Conservation (phyloP, 2,113 vertebrate genomes). For the Coreoperca whiteheadi region DNA sequence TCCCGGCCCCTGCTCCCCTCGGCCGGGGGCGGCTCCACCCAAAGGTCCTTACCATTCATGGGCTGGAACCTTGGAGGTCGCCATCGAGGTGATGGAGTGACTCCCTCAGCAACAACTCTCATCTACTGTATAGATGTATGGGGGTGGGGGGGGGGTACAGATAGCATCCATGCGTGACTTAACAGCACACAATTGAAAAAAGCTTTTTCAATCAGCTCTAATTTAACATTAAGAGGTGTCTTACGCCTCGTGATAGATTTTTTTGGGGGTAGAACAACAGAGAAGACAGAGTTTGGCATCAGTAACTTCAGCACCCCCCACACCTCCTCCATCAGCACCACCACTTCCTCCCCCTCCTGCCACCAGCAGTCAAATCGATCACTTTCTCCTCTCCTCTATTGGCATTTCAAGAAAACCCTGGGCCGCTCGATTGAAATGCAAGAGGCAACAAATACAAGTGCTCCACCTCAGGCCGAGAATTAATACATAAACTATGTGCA, state of each 20-base stretch:
- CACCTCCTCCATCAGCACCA: not conserved
- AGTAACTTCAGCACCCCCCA: not conserved
- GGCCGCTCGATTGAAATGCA: constrained; percentile 46
- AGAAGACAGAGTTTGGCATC: constrained; percentile 1
- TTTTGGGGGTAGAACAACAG: constrained; percentile 9
- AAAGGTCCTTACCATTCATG: constrained; percentile 72
- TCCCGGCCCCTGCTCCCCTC: not conserved
- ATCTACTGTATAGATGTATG: constrained; percentile 34
- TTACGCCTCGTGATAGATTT: constrained; percentile 42
- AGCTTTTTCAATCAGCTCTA: constrained; percentile 44
- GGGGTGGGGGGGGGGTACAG: not conserved
- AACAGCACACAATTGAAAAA: constrained; percentile 32
- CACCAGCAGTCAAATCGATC: constrained; percentile 44
- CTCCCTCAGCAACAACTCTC: constrained; percentile 52
- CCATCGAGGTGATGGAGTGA: constrained; percentile 41
- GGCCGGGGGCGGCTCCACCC: constrained; percentile 19
- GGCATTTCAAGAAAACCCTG: constrained; percentile 37
- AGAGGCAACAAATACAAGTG: constrained; percentile 39
- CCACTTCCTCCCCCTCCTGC: not conserved
- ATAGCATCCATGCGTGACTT: constrained; percentile 2
- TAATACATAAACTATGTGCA: constrained; percentile 57
- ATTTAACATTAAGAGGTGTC: constrained; percentile 44
- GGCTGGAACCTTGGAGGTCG: constrained; percentile 51
- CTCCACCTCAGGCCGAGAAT: constrained; percentile 41
- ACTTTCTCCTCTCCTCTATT: constrained; percentile 38